phyloP scores from a whole-genome alignment of 1,140 invertebrate species.

The Drosophila cardini region DNA sequence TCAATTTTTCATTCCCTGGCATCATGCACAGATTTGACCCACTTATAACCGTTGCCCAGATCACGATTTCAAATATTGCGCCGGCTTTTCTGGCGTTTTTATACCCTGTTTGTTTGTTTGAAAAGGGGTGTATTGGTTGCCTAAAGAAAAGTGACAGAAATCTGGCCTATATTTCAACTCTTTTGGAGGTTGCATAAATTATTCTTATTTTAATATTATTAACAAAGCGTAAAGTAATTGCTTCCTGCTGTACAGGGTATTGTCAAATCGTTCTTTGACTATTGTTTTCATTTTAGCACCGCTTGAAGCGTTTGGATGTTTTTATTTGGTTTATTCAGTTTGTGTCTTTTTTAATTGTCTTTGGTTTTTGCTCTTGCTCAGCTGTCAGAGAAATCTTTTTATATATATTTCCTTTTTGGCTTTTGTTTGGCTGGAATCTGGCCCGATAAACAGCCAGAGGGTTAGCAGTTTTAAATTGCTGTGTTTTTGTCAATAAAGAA shows the following conservation, averaged over 20 bases:
- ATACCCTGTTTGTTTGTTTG: slow-evolving; percentile 2
- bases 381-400: slow-evolving; percentile 15
- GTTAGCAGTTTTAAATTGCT: slow-evolving; percentile 55
- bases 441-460: slow-evolving; percentile 59
- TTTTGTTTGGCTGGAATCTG: slow-evolving; percentile 39
- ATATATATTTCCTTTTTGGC: slow-evolving; percentile 17
- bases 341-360: slow-evolving; percentile 70
- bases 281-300: neutral
- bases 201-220: too few species aligned
- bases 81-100: slow-evolving; percentile 6
- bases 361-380: slow-evolving; percentile 49
- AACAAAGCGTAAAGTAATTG: too few species aligned
- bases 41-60: slow-evolving; percentile 51
- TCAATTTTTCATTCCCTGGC: slow-evolving; percentile 29
- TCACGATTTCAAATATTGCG: slow-evolving; percentile 57
- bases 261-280: neutral
- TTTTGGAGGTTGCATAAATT: too few species aligned
- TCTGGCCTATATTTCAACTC: too few species aligned
- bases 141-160: neutral
- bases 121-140: neutral
- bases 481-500: slow-evolving; percentile 54
- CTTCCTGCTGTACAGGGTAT: slow-evolving; percentile 4
- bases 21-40: slow-evolving; percentile 63
- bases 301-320: slow-evolving; percentile 14
- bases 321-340: slow-evolving; percentile 37